Evolutionary conservation across 2,888 invertebrate genomes (phyloP), one percentile per base, ranked within the genome.

Genomic region (Lordiphosa fenestrarum): DNA sequence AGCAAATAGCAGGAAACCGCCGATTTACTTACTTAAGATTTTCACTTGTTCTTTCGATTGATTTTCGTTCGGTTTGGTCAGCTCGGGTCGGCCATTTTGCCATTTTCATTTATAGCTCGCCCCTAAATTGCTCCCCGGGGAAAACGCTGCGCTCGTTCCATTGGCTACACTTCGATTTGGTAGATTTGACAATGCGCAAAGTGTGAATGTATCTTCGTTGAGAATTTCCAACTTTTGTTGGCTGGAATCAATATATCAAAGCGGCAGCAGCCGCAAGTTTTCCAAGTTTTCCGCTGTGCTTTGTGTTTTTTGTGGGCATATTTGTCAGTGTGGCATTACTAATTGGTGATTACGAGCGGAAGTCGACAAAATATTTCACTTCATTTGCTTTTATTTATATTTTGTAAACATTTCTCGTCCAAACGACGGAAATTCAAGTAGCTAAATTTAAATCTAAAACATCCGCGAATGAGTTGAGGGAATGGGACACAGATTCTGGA

Each of bases 291-390:
- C 30, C 33, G 9, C 6, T 21, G 69, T 52, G 63, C 50, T 51
- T 54, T 19, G 19, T 19, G 19, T 54, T 55, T 61, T 48, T 60
- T 53, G 53, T 63, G 71, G 78, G 84, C 84, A 81, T 82, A 85
- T 86, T 87, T 87, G 86, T 84, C 87, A 84, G 78, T 84, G 71
- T 73, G 84, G 84, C 86, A 84, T 78, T 80, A 85, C 86, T 87
- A 87, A 87, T 87, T 87, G 87, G 84, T 87, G 87, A 87, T 87
- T 87, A 87, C 82, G 80, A 84, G 77, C 76, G 72, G 74, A 84
- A 87, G 80, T 80, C 84, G 74, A 84, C 78, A 77, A 81, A 81
- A 84, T 80, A 84, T 81, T 74, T 80, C 69, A 81, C 75, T 75
- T 74, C 73, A 74, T 74, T 74, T 81, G 78, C 78, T 69, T 81